These are phyloP conservation scores for Phrynosoma platyrhinos DNA, from an alignment of 2,113 vertebrate genomes.

Conservation along the genomic window DNA sequence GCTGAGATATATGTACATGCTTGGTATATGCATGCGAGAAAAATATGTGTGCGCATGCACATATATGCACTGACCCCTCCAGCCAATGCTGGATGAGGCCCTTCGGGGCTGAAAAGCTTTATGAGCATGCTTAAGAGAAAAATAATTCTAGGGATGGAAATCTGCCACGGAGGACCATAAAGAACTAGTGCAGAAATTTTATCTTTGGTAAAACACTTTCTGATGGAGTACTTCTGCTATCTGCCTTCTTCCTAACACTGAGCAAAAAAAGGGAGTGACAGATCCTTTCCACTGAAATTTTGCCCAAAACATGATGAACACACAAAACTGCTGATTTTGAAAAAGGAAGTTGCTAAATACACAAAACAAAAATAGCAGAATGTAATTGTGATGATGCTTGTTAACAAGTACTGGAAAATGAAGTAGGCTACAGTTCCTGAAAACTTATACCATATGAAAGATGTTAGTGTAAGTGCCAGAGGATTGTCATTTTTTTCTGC, in stretches of 20 bases:
- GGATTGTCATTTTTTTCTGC: neutral
- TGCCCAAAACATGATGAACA: neutral
- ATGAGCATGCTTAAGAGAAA: neutral
- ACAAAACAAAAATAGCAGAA: neutral
- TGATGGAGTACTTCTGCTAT: neutral
- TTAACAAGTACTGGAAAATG: neutral
- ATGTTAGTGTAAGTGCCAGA: neutral
- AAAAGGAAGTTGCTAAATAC: neutral
- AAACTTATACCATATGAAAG: neutral
- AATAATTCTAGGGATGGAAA: neutral
- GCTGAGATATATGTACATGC: too few relatives aligned
- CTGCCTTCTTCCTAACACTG: neutral
- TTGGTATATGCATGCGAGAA: too few relatives aligned
- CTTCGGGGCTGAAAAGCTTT: neutral
- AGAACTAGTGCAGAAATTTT: neutral
- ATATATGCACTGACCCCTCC: too few relatives aligned
- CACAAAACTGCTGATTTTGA: neutral
- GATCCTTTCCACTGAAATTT: neutral
- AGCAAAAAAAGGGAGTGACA: neutral
- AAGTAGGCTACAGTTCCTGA: neutral
- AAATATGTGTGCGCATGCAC: too few relatives aligned
- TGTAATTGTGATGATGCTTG: neutral
- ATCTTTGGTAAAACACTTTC: neutral
- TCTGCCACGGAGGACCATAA: neutral
- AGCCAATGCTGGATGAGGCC: neutral